phyloP scores from a whole-genome alignment of 1,140 invertebrate genomes.

The Drosophila navojoa region DNA sequence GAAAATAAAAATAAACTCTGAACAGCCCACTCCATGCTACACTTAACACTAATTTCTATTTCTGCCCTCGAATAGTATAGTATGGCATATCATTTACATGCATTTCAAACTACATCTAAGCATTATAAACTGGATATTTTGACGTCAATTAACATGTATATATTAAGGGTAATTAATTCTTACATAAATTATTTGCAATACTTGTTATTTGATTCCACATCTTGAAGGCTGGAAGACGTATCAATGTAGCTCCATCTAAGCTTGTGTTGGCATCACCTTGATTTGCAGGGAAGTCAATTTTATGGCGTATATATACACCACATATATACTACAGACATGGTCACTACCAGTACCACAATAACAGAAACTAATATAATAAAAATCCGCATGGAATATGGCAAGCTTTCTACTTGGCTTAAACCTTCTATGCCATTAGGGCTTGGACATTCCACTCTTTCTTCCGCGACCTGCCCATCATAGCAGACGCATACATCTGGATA shows the following conservation, averaged over 20 bases:
- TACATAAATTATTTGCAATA: neutral
- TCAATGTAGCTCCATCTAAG: no score
- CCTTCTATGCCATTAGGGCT: neutral
- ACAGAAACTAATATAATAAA: slow-evolving; percentile 26
- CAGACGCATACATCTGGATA: no score
- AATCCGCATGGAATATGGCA: slow-evolving; percentile 3
- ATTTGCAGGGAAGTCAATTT: no score
- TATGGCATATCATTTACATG: neutral
- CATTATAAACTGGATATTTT: neutral
- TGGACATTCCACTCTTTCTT: slow-evolving; percentile 18
- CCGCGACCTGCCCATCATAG: no score
- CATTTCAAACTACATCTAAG: neutral
- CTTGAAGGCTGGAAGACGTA: no score
- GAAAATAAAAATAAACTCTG: no score
- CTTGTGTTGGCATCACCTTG: no score
- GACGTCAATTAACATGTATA: neutral
- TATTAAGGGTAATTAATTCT: neutral
- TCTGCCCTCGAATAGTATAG: no score
- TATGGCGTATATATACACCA: no score
- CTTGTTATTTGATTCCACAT: neutral
- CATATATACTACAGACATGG: slow-evolving; percentile 35
- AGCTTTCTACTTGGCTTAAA: neutral
- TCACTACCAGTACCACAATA: slow-evolving; percentile 23
- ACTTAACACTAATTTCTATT: no score
- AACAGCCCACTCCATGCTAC: no score